phyloP scores from a whole-genome alignment of 2,888 invertebrate species.

The Trichogramma dendrolimi region DNA sequence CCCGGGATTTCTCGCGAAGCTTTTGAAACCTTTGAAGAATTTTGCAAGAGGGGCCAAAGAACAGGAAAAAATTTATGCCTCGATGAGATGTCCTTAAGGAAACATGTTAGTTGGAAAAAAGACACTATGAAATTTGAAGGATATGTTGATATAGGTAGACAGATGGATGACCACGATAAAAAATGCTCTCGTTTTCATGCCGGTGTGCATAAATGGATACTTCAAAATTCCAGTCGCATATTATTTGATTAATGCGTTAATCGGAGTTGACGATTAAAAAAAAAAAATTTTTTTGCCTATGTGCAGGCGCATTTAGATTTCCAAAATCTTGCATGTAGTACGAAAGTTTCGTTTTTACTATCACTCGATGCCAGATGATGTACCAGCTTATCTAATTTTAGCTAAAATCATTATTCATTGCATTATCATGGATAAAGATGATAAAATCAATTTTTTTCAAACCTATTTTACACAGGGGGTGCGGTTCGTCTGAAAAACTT shows the following conservation, averaged over 20 bases:
- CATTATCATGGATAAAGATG: too few relatives aligned
- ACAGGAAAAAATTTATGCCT: slow-evolving; percentile 4
- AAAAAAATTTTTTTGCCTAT: too few relatives aligned
- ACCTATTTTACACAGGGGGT: too few relatives aligned
- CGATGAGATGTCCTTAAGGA: slow-evolving; percentile 19
- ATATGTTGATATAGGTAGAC: slow-evolving; percentile 29
- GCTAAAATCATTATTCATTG: too few relatives aligned
- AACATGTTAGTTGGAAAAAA: slow-evolving; percentile 7
- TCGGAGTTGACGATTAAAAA: slow-evolving; percentile 17
- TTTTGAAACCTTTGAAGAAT: background rate
- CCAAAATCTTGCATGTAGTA: too few relatives aligned
- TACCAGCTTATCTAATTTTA: too few relatives aligned
- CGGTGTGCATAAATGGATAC: slow-evolving; percentile 17
- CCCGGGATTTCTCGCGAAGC: slow-evolving; percentile 3
- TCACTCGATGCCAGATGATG: too few relatives aligned
- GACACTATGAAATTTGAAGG: slow-evolving; percentile 23
- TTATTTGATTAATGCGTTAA: slow-evolving; percentile 21
- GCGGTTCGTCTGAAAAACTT: too few relatives aligned
- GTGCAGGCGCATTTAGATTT: too few relatives aligned
- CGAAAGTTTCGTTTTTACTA: too few relatives aligned
- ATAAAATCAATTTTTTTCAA: too few relatives aligned
- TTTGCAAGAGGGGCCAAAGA: background rate
- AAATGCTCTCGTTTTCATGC: slow-evolving; percentile 21
- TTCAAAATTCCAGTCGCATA: slow-evolving; percentile 24
- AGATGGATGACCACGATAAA: slow-evolving; percentile 12